Conservation (phyloP, 2,888 invertebrate species). For the Leptinotarsa tumamoca region DNA sequence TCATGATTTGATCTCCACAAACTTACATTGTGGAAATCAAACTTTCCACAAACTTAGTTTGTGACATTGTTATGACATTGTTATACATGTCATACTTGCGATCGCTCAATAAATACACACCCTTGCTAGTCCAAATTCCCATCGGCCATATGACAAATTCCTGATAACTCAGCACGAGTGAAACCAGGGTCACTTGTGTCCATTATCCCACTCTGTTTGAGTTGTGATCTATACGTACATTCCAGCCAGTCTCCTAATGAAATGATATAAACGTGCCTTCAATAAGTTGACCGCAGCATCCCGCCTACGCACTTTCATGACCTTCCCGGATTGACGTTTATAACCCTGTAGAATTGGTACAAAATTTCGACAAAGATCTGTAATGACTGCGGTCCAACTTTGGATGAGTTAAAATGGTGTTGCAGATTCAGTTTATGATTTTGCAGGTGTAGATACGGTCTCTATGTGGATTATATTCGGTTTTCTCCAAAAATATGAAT, state of each 20-base stretch:
- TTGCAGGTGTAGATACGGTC: too few relatives aligned
- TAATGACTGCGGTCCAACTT: background rate
- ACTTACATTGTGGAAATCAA: too few relatives aligned
- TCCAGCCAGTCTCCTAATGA: constrained; percentile 22
- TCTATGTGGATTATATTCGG: too few relatives aligned
- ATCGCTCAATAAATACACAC: background rate
- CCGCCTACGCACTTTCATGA: constrained; percentile 23
- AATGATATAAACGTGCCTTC: constrained; percentile 24
- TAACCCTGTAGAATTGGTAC: constrained; percentile 7
- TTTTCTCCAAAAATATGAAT: too few relatives aligned
- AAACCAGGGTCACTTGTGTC: background rate
- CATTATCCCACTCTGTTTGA: constrained; percentile 13
- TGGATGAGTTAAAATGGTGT: background rate
- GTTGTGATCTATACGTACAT: constrained; percentile 18
- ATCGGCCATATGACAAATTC: background rate
- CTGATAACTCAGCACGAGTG: background rate
- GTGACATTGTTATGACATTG: too few relatives aligned
- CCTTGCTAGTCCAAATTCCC: background rate
- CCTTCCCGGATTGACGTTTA: constrained; percentile 4
- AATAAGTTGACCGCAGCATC: constrained; percentile 20
- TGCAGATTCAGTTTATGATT: too few relatives aligned
- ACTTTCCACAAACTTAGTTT: too few relatives aligned
- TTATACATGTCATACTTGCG: too few relatives aligned
- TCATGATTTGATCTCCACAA: too few relatives aligned
- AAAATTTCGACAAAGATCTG: background rate